These are phyloP conservation scores for Phyllopteryx taeniolatus DNA, from an alignment of 2,113 vertebrate species.

Conservation along the genomic window DNA sequence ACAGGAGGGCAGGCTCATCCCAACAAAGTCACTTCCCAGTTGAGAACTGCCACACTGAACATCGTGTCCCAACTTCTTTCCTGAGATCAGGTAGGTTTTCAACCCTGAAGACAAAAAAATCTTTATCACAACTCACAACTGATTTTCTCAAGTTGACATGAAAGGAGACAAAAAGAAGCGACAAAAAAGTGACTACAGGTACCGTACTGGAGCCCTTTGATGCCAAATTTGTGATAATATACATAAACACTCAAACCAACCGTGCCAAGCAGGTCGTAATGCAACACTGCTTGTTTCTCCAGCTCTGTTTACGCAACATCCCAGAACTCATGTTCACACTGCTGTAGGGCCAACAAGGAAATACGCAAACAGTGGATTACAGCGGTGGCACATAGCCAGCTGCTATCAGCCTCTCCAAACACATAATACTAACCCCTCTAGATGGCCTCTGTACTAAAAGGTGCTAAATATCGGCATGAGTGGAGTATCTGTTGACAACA, in stretches of 20 bases:
- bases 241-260: constrained; percentile 52
- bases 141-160: constrained; percentile 1
- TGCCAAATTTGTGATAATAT: background rate
- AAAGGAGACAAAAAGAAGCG: background rate
- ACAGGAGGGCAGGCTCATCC: constrained; percentile 57
- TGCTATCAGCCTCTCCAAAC: constrained; percentile 63
- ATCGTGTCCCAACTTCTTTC: constrained; percentile 79
- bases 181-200: background rate
- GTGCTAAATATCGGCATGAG: constrained; percentile 25
- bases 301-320: constrained; percentile 52
- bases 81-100: constrained; percentile 94
- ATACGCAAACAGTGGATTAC: constrained; percentile 63
- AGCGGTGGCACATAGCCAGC: constrained; percentile 48
- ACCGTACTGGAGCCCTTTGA: background rate
- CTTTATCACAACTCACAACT: background rate
- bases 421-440: constrained; percentile 41
- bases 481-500: background rate
- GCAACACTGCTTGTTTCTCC: constrained; percentile 42
- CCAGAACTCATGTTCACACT: constrained; percentile 44
- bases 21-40: constrained; percentile 62
- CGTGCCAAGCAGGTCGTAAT: constrained; percentile 29
- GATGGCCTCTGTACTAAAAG: constrained; percentile 37
- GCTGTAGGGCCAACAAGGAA: constrained; percentile 53
- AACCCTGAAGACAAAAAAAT: constrained; percentile 71
- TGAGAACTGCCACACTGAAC: constrained; percentile 81